Conservation (phyloP, 2,113 vertebrate species). For the Eupsittula cactorum region DNA sequence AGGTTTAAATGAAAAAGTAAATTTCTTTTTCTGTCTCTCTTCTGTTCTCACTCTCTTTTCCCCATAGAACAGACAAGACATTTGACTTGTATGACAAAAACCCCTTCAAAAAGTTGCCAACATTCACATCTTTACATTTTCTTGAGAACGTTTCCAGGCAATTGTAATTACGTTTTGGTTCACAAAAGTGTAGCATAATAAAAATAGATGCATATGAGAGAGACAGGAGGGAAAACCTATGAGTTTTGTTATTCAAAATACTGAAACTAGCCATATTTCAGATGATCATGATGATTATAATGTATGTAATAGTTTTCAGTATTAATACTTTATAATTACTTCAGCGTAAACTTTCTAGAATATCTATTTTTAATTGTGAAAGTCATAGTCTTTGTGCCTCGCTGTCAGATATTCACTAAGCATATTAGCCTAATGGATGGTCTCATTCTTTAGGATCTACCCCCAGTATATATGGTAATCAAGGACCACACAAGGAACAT, state of each 20-base stretch:
- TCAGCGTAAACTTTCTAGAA: not conserved
- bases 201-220: not conserved
- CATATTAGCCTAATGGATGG: not conserved
- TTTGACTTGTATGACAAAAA: not conserved
- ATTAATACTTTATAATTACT: not conserved
- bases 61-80: not conserved
- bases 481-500: not conserved
- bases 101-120: not conserved
- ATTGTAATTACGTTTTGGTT: not conserved
- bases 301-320: not conserved
- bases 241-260: not conserved
- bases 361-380: not conserved
- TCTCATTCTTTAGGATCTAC: slow-evolving; percentile 25
- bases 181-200: not conserved
- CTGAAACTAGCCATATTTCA: not conserved
- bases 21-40: not conserved
- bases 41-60: not conserved
- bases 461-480: not conserved
- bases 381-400: not conserved
- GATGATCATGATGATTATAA: not conserved
- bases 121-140: not conserved
- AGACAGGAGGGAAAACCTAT: not conserved
- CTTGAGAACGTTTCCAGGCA: not conserved
- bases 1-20: not conserved
- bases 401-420: not conserved